A percentile compares a stretch with the other conserved stretches of the same genome.
These are phyloP conservation scores for Telmatochromis brachygnathus DNA, from an alignment of 2,113 vertebrate species.

Conservation along the genomic window DNA sequence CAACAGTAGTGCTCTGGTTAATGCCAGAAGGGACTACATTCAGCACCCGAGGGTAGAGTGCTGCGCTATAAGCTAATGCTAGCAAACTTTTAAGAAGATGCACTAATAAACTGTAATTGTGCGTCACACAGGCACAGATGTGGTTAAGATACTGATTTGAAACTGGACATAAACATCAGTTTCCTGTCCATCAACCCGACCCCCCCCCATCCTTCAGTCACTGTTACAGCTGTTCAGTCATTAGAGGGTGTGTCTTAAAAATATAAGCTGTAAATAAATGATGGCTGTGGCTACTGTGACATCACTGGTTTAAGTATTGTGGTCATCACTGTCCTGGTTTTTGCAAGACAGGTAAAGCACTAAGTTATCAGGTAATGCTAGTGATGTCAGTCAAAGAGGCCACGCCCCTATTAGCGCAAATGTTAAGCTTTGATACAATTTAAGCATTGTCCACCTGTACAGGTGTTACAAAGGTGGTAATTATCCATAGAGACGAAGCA, in stretches of 20 bases:
- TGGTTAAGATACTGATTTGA: not conserved
- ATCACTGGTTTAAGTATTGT: not conserved
- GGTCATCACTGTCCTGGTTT: not conserved
- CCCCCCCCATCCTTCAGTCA: not conserved
- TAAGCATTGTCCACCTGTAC: not conserved
- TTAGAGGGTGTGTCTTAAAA: not conserved
- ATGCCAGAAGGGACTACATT: not conserved
- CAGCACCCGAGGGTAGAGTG: not conserved
- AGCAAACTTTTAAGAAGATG: not conserved
- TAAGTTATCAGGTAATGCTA: not conserved
- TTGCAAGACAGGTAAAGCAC: not conserved
- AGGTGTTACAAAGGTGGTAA: not conserved
- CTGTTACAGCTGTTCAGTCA: rapidly evolving
- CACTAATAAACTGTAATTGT: not conserved
- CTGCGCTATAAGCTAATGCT: not conserved
- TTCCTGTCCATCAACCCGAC: not conserved
- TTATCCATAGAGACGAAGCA: not conserved
- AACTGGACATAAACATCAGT: not conserved
- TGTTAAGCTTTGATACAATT: not conserved
- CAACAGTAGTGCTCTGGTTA: not conserved
- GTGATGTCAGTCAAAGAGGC: not conserved
- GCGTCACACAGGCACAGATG: not conserved
- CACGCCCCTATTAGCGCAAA: not conserved
- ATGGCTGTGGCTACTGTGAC: not conserved
- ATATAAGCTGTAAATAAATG: not conserved